Evolutionary conservation across 64 coral and sea anemone species (phyloP).

Genomic region (Orbicella faveolata): DNA sequence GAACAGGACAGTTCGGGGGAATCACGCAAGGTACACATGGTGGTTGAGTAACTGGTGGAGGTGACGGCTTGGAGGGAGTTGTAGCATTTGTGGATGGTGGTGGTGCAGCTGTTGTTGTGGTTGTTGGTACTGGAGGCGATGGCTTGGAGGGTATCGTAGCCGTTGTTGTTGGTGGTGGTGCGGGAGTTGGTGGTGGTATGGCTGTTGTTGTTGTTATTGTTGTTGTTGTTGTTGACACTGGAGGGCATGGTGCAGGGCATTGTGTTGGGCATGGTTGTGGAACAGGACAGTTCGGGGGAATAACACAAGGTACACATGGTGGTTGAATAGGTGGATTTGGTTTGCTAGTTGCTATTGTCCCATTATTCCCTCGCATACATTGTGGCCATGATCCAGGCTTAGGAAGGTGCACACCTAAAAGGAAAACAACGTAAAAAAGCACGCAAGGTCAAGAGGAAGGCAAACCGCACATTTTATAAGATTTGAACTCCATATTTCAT

Average conservation of each 20-base stretch:
- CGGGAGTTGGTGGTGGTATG: too few species aligned
- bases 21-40: conserved; percentile 62
- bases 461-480: too few species aligned
- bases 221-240: background rate
- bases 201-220: background rate
- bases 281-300: conserved; percentile 54
- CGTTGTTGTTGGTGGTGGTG: background rate
- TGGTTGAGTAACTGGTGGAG: conserved; percentile 8
- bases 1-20: conserved; percentile 53
- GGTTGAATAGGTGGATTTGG: conserved; percentile 42
- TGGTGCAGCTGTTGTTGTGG: too few species aligned
- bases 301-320: conserved; percentile 62
- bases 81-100: background rate
- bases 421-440: background rate
- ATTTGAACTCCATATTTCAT: too few species aligned
- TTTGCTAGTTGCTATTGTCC: conserved; percentile 99
- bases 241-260: conserved; percentile 47
- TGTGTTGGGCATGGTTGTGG: conserved; percentile 56
- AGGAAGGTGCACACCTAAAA: conserved; percentile 40
- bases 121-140: conserved; percentile 14
- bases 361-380: conserved; percentile 69
- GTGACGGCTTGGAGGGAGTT: conserved; percentile 7
- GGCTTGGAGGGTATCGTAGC: background rate
- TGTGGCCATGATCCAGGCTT: conserved; percentile 52
- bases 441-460: background rate